Evolutionary conservation across 1,140 invertebrate species (phyloP).

Genomic region (Glossosoma conforme): DNA sequence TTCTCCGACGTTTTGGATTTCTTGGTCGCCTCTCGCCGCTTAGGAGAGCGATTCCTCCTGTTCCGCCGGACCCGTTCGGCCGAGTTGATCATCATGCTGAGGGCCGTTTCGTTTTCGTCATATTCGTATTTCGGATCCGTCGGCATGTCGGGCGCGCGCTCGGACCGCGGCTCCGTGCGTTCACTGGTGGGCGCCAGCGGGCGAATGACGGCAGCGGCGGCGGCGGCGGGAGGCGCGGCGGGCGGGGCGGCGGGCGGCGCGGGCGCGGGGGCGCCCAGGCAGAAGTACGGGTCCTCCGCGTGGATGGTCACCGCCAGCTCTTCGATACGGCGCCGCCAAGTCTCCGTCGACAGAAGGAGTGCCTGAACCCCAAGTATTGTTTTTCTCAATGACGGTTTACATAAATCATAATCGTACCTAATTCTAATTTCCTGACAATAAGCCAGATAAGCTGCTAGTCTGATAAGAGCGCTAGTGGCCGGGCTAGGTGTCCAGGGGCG

Average conservation of each 20-base stretch:
- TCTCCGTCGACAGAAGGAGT: slow-evolving; percentile 59
- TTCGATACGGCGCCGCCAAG: slow-evolving; percentile 60
- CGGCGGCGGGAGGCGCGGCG: slow-evolving; percentile 30
- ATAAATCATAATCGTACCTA: slow-evolving; percentile 5
- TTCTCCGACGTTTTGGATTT: slow-evolving; percentile 16
- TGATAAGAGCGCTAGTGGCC: background rate
- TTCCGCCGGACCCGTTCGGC: slow-evolving; percentile 38
- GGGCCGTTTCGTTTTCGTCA: slow-evolving; percentile 21
- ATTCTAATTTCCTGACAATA: background rate
- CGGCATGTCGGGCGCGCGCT: background rate
- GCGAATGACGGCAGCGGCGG: slow-evolving; percentile 27
- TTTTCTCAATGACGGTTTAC: slow-evolving; percentile 27
- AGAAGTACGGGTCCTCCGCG: slow-evolving; percentile 68
- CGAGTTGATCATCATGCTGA: slow-evolving; percentile 40
- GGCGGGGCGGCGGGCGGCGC: slow-evolving; percentile 28
- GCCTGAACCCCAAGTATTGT: slow-evolving; percentile 65
- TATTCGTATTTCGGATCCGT: background rate
- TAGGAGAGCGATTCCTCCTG: slow-evolving; percentile 40
- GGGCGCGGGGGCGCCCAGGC: slow-evolving; percentile 37
- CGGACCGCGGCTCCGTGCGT: background rate
- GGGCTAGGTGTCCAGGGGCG: slow-evolving; percentile 56
- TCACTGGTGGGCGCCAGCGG: background rate
- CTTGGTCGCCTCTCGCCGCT: slow-evolving; percentile 32
- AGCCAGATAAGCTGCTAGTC: background rate
- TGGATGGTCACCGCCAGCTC: slow-evolving; percentile 63